Conservation (phyloP, 2,797 vertebrate species). For the Myripristis jacobus region DNA sequence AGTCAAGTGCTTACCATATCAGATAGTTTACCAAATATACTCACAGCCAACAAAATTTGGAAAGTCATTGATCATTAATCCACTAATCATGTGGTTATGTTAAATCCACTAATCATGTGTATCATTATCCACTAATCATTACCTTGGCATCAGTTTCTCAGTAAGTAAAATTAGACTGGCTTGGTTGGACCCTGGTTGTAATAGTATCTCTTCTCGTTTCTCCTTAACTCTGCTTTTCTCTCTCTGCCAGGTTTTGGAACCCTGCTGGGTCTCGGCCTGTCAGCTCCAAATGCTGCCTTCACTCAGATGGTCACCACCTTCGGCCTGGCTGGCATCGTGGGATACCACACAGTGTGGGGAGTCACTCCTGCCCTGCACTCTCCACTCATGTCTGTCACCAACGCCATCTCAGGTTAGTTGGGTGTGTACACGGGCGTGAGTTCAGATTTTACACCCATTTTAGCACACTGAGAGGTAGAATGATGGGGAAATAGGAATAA, state of each 20-base stretch:
- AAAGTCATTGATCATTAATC: no score
- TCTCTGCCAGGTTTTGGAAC: constrained; percentile 73
- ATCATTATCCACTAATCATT: no score
- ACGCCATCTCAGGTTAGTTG: constrained; percentile 87
- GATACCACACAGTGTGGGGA: constrained; percentile 86
- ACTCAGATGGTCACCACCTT: constrained; percentile 88
- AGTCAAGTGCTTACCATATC: constrained; percentile 21
- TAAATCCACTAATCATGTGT: no score
- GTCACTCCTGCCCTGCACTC: constrained; percentile 88
- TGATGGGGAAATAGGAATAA: no score
- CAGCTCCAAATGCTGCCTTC: constrained; percentile 83
- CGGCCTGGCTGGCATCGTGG: constrained; percentile 85
- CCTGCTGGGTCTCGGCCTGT: constrained; percentile 81
- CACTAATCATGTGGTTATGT: no score
- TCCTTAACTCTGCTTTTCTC: neutral
- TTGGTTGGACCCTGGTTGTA: no score
- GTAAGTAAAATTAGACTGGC: no score
- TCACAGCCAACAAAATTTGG: neutral
- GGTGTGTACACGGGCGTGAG: no score
- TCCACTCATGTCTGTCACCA: constrained; percentile 88
- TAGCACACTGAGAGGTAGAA: no score
- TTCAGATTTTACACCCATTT: no score
- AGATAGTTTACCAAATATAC: neutral
- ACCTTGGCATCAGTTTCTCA: no score
- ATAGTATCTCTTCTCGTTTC: neutral